Evolutionary conservation across 2,113 vertebrate species (phyloP), one percentile per base, ranked within the genome.

Genomic region (Manacus vitellinus): DNA sequence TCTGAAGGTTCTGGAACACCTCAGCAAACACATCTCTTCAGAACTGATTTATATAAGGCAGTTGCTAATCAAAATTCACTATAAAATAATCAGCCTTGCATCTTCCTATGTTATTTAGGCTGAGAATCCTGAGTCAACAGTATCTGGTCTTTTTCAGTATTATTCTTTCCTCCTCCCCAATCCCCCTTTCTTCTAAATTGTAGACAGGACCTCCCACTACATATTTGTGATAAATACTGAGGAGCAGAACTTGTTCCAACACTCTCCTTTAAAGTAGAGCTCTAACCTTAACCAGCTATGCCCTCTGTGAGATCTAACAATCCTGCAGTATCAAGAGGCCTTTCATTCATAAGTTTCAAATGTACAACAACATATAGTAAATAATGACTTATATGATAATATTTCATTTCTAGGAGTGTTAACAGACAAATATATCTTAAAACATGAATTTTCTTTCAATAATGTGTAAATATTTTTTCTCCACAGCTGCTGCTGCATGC

Each of bases 391-490:
- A 44, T 2, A 37, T 25, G 16, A 63, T 28, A 70, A 55, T 79
- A 89, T 68, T 96, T 92, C 4, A 87, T 49, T 92, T 88, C n/a
- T 92, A 90, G 81, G 43, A 85, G 56, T 52, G 65, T 70, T 94
- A 63, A 65, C 2, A 90, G 54, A 93, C 37, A 94, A 71, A 10
- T 68, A 23, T 14, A 46, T 91, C 68, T 94, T 73, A 84, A 47
- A 87, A 81, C 21, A 80, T 14, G 9, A 44, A 41, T 19, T 70
- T 96, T 75, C 63, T 88, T 96, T 86, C 55, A 92, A 55, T 47
- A 43, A 56, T 37, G 11, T 81, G 21, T 80, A 78, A 30, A 27
- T 16, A 31, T 59, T 58, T 44, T 78, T 82, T 27, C 27, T 75
- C 37, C 19, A 43, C 22, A 92, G 86, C 58, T 88, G 41, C 71